Evolutionary conservation across 2,113 vertebrate species (phyloP).

Genomic region (Antechinus stuartii): DNA sequence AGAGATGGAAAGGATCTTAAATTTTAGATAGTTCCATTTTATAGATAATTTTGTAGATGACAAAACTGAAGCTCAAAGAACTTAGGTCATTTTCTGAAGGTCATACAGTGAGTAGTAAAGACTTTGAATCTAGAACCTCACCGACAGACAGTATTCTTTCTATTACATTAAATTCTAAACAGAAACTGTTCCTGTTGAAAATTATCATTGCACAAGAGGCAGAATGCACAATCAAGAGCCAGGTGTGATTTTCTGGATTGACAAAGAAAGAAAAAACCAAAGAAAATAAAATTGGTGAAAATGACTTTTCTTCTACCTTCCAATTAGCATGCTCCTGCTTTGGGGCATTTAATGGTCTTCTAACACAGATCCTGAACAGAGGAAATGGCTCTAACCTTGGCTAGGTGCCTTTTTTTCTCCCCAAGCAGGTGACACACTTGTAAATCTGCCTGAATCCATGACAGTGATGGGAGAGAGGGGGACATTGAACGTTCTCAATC

Average conservation of each 20-base stretch:
- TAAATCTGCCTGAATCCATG: neutral
- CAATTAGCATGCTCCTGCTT: slow-evolving; percentile 41
- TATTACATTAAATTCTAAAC: neutral
- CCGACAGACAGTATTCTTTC: neutral
- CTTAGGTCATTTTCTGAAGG: neutral
- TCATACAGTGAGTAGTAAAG: neutral
- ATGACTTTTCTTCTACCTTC: slow-evolving; percentile 48
- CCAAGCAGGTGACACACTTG: neutral
- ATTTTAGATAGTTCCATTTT: neutral
- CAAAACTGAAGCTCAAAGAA: neutral
- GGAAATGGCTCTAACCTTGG: neutral
- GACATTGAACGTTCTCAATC: neutral
- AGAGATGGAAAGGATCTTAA: neutral
- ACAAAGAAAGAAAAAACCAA: slow-evolving; percentile 51
- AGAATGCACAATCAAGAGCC: slow-evolving; percentile 50
- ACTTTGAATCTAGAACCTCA: neutral
- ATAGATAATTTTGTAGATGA: neutral
- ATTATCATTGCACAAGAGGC: slow-evolving; percentile 51
- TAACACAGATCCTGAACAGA: neutral
- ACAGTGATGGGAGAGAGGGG: neutral
- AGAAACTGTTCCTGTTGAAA: slow-evolving; percentile 60
- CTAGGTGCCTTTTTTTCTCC: neutral
- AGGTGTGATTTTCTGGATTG: slow-evolving; percentile 52
- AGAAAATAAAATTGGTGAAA: slow-evolving; percentile 55
- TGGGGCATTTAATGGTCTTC: neutral